phyloP scores from a whole-genome alignment of 2,113 vertebrate genomes.

The Corydoras sp. region DNA sequence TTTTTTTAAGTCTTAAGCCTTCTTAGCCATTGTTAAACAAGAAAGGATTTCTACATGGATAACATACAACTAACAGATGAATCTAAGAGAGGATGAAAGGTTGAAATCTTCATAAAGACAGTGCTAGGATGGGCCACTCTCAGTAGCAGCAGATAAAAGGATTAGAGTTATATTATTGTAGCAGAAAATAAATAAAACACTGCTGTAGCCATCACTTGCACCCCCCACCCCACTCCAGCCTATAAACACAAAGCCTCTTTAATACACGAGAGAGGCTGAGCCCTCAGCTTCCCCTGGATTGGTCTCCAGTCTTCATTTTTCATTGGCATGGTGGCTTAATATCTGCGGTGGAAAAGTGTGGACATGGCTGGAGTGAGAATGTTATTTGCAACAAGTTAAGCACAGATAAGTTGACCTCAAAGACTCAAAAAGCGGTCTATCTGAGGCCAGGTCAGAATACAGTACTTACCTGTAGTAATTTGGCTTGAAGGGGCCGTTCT shows the following conservation, averaged over 20 bases:
- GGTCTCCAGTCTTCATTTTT: conserved; percentile 52
- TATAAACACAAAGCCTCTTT: conserved; percentile 50
- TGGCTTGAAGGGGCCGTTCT: conserved; percentile 98
- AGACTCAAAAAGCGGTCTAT: too few species aligned
- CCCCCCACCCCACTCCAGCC: conserved; percentile 45
- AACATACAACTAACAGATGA: conserved; percentile 48
- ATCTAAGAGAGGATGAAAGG: conserved; percentile 36
- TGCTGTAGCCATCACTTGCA: conserved; percentile 61
- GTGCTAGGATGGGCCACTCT: conserved; percentile 46
- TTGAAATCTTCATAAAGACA: conserved; percentile 37
- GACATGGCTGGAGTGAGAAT: too few species aligned
- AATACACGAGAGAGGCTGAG: conserved; percentile 62
- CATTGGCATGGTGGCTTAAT: conserved; percentile 60
- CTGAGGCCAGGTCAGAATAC: too few species aligned
- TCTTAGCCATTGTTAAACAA: conserved; percentile 47
- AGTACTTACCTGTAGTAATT: conserved; percentile 92
- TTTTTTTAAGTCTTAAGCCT: conserved; percentile 32
- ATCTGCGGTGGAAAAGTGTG: conserved; percentile 58
- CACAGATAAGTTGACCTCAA: background rate
- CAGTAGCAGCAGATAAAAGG: conserved; percentile 53
- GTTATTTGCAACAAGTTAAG: too few species aligned
- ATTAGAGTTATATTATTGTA: conserved; percentile 66
- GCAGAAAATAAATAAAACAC: conserved; percentile 88
- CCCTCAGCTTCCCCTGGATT: conserved; percentile 45
- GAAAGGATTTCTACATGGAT: conserved; percentile 50